phyloP scores from a whole-genome alignment of 2,888 invertebrate genomes.

The Epinotia bilunana region DNA sequence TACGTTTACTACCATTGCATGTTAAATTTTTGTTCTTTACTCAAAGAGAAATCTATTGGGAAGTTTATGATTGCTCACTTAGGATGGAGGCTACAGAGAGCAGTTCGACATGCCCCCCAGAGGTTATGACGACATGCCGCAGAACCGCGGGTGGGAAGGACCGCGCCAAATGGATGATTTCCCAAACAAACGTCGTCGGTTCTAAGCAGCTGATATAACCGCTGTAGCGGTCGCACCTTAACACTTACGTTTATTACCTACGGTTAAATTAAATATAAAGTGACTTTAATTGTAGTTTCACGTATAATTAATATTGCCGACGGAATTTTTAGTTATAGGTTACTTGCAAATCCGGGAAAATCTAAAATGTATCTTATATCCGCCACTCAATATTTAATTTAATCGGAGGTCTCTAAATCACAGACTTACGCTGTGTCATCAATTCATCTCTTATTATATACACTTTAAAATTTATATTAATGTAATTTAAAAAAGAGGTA shows the following conservation, averaged over 20 bases:
- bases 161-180: constrained; percentile 85
- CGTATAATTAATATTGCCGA: background rate
- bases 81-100: constrained; percentile 84
- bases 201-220: constrained; percentile 67
- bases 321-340: background rate
- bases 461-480: constrained; percentile 10
- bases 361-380: background rate
- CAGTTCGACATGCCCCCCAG: constrained; percentile 81
- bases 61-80: constrained; percentile 81
- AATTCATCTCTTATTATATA: constrained; percentile 25
- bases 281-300: background rate
- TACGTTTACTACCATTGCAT: constrained; percentile 36
- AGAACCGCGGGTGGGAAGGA: constrained; percentile 84
- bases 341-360: background rate
- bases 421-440: constrained; percentile 18
- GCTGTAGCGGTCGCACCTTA: constrained; percentile 44
- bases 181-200: constrained; percentile 87
- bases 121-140: constrained; percentile 79
- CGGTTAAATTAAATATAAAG: constrained; percentile 39
- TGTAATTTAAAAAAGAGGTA: constrained; percentile 1
- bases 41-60: constrained; percentile 70
- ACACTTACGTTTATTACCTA: constrained; percentile 25
- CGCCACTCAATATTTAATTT: constrained; percentile 31
- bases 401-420: constrained; percentile 28
- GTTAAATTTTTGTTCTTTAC: constrained; percentile 46